phyloP scores from a whole-genome alignment of 2,797 vertebrate species.

The Coracias cyanogaster region DNA sequence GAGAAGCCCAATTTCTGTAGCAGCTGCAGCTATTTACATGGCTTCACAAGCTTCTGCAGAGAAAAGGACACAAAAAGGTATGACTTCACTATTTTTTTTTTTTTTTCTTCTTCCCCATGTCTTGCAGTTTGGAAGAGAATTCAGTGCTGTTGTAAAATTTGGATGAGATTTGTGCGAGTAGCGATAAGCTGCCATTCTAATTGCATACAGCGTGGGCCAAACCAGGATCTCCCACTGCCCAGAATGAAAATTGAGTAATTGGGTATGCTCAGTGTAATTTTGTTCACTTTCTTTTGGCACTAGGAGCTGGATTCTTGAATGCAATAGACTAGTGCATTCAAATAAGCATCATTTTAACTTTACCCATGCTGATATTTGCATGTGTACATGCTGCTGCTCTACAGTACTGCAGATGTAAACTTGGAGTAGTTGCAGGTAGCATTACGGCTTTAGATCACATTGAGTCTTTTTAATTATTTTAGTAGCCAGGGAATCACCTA shows the following conservation, averaged over 20 bases:
- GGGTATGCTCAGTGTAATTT: background rate
- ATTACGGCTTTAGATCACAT: background rate
- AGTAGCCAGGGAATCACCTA: background rate
- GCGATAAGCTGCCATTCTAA: background rate
- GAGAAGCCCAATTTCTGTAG: constrained; percentile 97
- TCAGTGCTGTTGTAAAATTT: background rate
- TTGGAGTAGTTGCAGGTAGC: background rate
- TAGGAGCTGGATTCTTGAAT: background rate
- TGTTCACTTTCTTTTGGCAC: background rate
- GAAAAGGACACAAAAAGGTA: constrained; percentile 98
- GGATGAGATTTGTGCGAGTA: background rate
- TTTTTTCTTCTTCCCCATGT: background rate
- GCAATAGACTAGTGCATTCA: background rate
- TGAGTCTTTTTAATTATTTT: background rate
- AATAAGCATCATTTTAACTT: background rate
- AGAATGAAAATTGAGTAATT: background rate
- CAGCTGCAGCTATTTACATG: constrained; percentile 98
- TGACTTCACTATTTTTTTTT: background rate
- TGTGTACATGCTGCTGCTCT: background rate
- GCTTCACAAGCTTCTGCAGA: constrained; percentile 98
- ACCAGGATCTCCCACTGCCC: background rate
- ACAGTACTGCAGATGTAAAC: background rate
- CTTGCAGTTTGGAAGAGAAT: background rate
- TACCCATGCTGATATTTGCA: background rate
- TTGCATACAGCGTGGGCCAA: background rate